Base-by-base conservation (phyloP, 2,888 invertebrate genomes). In the Rhingia campestris region DNA sequence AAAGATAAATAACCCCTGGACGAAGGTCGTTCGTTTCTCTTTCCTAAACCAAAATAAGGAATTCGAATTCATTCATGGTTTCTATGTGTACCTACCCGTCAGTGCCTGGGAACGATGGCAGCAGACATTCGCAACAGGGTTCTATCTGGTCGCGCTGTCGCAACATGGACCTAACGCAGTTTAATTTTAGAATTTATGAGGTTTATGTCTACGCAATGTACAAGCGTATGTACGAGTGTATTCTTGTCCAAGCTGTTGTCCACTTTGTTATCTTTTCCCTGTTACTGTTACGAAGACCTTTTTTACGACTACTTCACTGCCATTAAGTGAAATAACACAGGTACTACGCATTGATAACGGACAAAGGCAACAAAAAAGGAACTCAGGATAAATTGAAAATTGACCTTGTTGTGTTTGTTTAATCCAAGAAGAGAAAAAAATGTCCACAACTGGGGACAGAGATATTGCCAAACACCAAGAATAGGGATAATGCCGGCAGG, bases 241-340 rank as follows among this genome's bases (percentile, higher is more conserved):
- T 69, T 54, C 59, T 61, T 61, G 32, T 32, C 53, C 63, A 58
- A 22, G 63, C 81, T 81, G 75, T 75, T 75, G 63, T 70, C 56
- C 43, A 37, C 6, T 61, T 61, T 80, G 74, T 72, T 80, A 79
- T 81, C 81, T 81, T 45, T 49, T 76, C 61, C 14, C 67, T 69
- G 72, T 66, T 75, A 84, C 61, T 80, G 69, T 74, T 70, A 63
- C 67, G 73, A 74, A 80, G 35, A 54, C 80, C 80, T 84, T 80
- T 84, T 84, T 84, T 84, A 84, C 54, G 80, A 84, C 80, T 58
- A 80, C 70, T 80, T 64, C 80, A 70, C 14, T 74, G 84, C 80
- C 66, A 84, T 84, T 81, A 85, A 81, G 81, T 85, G 81, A 85
- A 85, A 85, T 85, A 85, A 85, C 81, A 85, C 85, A 81, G 85